Evolutionary conservation across 2,797 vertebrate genomes (phyloP), one percentile per base, ranked within the genome.

Genomic region (Micrastur ruficollis): DNA sequence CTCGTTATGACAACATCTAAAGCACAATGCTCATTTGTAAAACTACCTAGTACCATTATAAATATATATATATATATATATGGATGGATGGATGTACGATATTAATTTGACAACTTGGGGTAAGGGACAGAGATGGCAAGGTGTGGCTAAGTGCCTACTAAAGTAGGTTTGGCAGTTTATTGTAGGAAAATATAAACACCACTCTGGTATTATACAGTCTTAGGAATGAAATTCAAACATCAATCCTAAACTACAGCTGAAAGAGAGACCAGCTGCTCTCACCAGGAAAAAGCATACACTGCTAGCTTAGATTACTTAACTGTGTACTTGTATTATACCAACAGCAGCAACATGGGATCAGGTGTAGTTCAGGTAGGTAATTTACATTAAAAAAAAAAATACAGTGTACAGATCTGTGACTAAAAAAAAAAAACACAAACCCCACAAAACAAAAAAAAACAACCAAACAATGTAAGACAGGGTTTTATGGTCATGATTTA

Each of bases 11-110:
- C 67, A 92, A 59, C 82, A 86, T 47, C 36, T 58, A 76, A 52
- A 92, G 67, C 65, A 90, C 81, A 86, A 27, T 12, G 75, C 27
- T 19, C 42, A 56, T 82, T 87, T 87, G n/a, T 42, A 74, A 86
- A 83, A 62, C 42, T 62, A 72, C 22, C 11, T 25, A 31, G 3
- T 50, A 61, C 22, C 15, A 13, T 42, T 44, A 49, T 40, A 88
- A 50, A 72, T 34, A 68, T 12, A 78, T 38, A 59, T 22, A 25
- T 23, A 18, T 16, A 11, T 11, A 36, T 20, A 4, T 44, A 50
- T 36, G 36, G 36, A 36, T 36, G 36, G 36, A 36, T 36, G 36
- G 36, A 36, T 18, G 18, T 21, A 62, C 7, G 6, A 55, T 34
- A 63, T 27, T 61, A 62, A 84, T 76, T 58, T 82, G 82, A 87